A percentile compares a stretch with the other conserved stretches of the same genome.
Conservation (phyloP, 2,113 vertebrate species). For the Alectura lathami region DNA sequence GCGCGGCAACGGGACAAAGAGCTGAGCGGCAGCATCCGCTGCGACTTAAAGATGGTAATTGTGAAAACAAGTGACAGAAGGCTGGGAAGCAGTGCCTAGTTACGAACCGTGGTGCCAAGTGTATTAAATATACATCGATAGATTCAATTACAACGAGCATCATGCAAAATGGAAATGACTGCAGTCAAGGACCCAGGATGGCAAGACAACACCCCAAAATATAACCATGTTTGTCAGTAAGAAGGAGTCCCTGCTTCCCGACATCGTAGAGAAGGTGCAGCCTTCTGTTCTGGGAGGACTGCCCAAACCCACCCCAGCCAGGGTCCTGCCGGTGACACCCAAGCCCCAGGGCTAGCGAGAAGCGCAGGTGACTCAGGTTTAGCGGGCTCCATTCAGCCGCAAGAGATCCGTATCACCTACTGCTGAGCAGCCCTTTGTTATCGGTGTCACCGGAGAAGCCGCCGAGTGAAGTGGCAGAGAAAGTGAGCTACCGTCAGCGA, state of each 20-base stretch:
- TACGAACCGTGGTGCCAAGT: slow-evolving; percentile 43
- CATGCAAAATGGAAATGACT: slow-evolving; percentile 41
- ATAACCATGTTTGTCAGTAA: neutral
- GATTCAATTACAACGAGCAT: slow-evolving; percentile 60
- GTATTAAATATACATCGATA: slow-evolving; percentile 66
- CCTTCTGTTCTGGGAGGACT: neutral
- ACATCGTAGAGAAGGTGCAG: neutral
- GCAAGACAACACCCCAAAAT: slow-evolving; percentile 12
- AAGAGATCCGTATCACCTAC: slow-evolving; percentile 40
- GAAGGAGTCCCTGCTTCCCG: neutral
- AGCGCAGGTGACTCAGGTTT: slow-evolving; percentile 18
- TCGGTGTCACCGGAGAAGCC: slow-evolving; percentile 32
- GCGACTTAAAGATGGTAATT: slow-evolving; percentile 36
- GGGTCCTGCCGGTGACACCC: neutral
- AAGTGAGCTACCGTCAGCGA: neutral
- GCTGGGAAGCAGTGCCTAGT: slow-evolving; percentile 57
- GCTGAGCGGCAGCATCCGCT: slow-evolving; percentile 9
- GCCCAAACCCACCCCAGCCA: neutral
- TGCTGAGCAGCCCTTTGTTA: slow-evolving; percentile 40
- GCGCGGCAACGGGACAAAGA: neutral
- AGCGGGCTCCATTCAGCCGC: neutral
- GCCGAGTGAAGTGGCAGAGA: neutral
- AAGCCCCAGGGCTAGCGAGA: slow-evolving; percentile 23
- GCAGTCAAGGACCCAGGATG: slow-evolving; percentile 14
- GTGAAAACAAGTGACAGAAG: slow-evolving; percentile 64